Conservation (phyloP, 2,797 vertebrate species). For the Sebastes oblongus region DNA sequence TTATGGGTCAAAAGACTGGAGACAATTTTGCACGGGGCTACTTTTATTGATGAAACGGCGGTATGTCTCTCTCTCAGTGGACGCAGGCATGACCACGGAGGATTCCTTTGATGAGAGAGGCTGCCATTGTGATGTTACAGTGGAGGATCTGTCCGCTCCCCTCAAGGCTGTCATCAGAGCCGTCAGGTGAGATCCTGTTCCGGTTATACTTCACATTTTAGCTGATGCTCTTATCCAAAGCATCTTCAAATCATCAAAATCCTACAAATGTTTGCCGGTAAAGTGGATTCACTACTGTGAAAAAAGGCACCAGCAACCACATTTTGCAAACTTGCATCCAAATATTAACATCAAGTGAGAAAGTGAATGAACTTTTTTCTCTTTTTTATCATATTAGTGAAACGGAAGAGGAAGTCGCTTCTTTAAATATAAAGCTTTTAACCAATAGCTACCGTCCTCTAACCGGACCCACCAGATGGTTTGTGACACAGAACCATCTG, state of each 20-base stretch:
- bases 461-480: too few species aligned
- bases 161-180: constrained; percentile 96
- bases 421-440: background rate
- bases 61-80: constrained; percentile 82
- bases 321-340: background rate
- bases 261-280: background rate
- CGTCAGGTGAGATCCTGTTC: constrained; percentile 86
- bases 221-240: background rate
- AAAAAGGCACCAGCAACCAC: background rate
- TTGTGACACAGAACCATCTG: too few species aligned
- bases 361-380: background rate
- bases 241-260: background rate
- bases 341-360: background rate
- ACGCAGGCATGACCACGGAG: constrained; percentile 87
- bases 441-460: background rate
- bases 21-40: constrained; percentile 20
- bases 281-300: background rate
- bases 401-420: background rate
- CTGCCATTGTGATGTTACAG: constrained; percentile 94
- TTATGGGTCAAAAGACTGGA: constrained; percentile 44
- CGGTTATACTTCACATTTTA: background rate
- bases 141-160: constrained; percentile 93
- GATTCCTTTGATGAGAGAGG: constrained; percentile 93
- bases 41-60: constrained; percentile 21
- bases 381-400: background rate